Base-by-base conservation (phyloP, 2,113 vertebrate species). In the Uria aalge region DNA sequence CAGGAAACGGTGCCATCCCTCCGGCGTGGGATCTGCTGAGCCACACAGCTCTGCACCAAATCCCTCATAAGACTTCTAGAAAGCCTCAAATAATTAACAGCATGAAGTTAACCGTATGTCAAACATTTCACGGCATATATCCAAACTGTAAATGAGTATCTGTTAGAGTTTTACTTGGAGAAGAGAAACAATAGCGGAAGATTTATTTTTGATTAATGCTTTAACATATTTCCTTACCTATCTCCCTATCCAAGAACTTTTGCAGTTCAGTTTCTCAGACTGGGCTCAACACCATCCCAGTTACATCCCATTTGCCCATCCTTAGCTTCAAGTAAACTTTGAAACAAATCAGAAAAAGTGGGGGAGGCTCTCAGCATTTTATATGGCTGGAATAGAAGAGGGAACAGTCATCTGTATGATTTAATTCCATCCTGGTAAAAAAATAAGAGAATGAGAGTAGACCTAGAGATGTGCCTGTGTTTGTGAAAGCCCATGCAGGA, bases 181-280 rank as follows among this genome's bases (percentile, higher is more conserved):
- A 90, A 93, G 79, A 41, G 92, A 88, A 86, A 89, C 29, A 53
- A 71, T 38, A 92, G 79, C 94, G 79, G 36, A 83, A 86, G 59
- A 91, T 77, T 62, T 62, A 79, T 75, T 75, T 80, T 66, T 24
- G 9, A 77, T 80, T 93, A 84, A 94, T 67, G 29, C 8, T 67
- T 24, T 60, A 45, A 38, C 5, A 1, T 48, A 62, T 55, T 92
- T 93, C 82, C 71, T 69, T 83, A 85, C 75, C 34, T 64, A 62
- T 69, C 24, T 38, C 38, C 47, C 68, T n/a, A 8, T 52, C 67
- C 91, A 85, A 94, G 67, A 92, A 48, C 11, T 24, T 85, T 53
- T 40, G 5, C 57, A 48, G 36, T 57, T 76, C 63, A 30, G 32
- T 16, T n/a, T 86, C 83, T 50, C 75, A 55, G 34, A 16, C 71